phyloP scores from a whole-genome alignment of 2,888 invertebrate genomes.

The Drosophila sordidapex region DNA sequence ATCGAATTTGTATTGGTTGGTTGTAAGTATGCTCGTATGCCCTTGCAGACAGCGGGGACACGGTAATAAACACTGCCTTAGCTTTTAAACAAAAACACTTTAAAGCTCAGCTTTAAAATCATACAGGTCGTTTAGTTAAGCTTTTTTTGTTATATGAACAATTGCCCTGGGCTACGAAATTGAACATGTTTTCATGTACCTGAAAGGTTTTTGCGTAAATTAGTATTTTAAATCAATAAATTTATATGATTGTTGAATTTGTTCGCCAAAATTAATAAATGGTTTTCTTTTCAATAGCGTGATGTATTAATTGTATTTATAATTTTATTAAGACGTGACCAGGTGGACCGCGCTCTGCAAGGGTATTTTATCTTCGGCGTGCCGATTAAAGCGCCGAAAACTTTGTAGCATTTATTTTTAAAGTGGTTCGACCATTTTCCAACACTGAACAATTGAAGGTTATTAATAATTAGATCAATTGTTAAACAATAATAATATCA shows the following conservation, averaged over 20 bases:
- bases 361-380: conserved; percentile 5
- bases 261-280: conserved; percentile 4
- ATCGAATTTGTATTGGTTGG: conserved; percentile 7
- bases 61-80: conserved; percentile 1
- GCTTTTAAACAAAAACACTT: background rate
- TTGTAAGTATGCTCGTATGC: background rate
- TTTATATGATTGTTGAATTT: conserved; percentile 1
- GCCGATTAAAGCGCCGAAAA: background rate
- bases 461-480: background rate
- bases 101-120: conserved; percentile 12
- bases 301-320: background rate
- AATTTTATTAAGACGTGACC: background rate
- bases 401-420: background rate
- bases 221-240: conserved; percentile 1
- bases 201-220: conserved; percentile 9
- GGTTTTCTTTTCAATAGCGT: background rate
- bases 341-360: background rate
- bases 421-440: background rate
- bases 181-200: background rate
- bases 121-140: background rate
- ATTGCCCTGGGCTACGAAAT: conserved; percentile 4
- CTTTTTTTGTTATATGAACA: background rate
- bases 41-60: background rate
- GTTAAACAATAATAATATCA: background rate
- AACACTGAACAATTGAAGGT: background rate